A percentile compares a stretch with the other conserved stretches of the same genome.
Evolutionary conservation across 2,113 vertebrate species (phyloP).

Genomic region (Perca flavescens): DNA sequence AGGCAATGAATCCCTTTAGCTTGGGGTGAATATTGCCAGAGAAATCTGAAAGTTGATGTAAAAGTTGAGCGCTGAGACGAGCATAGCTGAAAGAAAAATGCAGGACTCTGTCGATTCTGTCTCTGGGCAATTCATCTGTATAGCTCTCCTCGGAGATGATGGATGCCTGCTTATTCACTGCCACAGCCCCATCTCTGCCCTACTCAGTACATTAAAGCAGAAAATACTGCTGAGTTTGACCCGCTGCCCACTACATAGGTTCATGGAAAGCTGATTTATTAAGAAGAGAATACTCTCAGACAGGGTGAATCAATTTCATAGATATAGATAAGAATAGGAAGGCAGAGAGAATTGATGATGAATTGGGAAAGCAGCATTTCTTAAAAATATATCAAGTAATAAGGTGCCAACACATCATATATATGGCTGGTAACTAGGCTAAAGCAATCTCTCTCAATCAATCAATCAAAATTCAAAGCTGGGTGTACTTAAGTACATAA

Average conservation of each 20-base stretch:
- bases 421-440: constrained; percentile 1
- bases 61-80: constrained; percentile 1
- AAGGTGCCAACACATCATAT: constrained; percentile 5
- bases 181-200: constrained; percentile 46
- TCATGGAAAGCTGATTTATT: constrained; percentile 66
- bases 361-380: constrained; percentile 28
- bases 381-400: constrained; percentile 6
- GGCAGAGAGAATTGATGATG: constrained; percentile 34
- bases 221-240: constrained; percentile 73
- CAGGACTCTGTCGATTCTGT: constrained; percentile 35
- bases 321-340: constrained; percentile 48
- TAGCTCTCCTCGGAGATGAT: constrained; percentile 66
- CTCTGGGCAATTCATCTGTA: constrained; percentile 40
- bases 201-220: constrained; percentile 61
- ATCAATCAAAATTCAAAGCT: constrained; percentile 5
- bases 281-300: constrained; percentile 60
- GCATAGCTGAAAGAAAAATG: constrained; percentile 25
- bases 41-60: neutral
- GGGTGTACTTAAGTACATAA: constrained; percentile 5
- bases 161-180: constrained; percentile 69
- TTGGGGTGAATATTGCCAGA: neutral
- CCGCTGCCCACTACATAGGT: constrained; percentile 46
- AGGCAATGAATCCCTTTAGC: neutral
- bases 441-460: neutral
- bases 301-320: constrained; percentile 62